Base-by-base conservation (phyloP, 2,113 vertebrate species). In the Tachycineta bicolor region DNA sequence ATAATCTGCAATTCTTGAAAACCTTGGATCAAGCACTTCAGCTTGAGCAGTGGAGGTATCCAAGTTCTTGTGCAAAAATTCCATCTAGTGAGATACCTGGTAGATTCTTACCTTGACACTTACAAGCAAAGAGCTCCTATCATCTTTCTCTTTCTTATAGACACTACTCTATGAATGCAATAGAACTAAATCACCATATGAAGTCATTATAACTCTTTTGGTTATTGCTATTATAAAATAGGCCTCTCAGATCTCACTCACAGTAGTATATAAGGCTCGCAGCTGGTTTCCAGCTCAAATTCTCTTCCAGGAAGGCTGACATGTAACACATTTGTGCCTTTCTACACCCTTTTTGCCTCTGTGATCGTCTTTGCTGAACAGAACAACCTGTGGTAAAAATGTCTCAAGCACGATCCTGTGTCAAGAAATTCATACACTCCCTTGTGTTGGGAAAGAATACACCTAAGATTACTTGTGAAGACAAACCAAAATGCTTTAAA, bases 191-290 rank as follows among this genome's bases (percentile, higher is more conserved):
- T 26, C 31, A 83, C 5, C 22, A 64, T 24, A 46, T 39, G 11
- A 92, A 62, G 50, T 62, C 19, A 89, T 78, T 84, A 71, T 55
- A 74, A 22, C 3, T 81, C 16, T 71, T 79, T n/a, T 70, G 21
- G 8, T 39, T 74, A 67, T 28, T 69, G 23, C 26, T 77, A 29
- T 41, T 65, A 77, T 18, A 58, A 69, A 65, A 60, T 6, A 83
- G 17, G 31, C 5, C 18, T 71, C 47, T 76, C 5, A 3, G 31
- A 67, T 74, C 46, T 80, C 31, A 59, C 4, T 71, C 23, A 73
- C 21, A 31, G 28, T 60, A 31, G 28, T 60, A 49, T 1, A 1
- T 29, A 62, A 87, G 44, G 14, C 34, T 92, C 0, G 0, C 33
- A 89, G 11, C 14, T 55, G 28, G 12, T n/a, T 65, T 83, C 41